These are phyloP conservation scores for Agapornis canus DNA, from an alignment of 2,797 vertebrate species.

Conservation along the genomic window DNA sequence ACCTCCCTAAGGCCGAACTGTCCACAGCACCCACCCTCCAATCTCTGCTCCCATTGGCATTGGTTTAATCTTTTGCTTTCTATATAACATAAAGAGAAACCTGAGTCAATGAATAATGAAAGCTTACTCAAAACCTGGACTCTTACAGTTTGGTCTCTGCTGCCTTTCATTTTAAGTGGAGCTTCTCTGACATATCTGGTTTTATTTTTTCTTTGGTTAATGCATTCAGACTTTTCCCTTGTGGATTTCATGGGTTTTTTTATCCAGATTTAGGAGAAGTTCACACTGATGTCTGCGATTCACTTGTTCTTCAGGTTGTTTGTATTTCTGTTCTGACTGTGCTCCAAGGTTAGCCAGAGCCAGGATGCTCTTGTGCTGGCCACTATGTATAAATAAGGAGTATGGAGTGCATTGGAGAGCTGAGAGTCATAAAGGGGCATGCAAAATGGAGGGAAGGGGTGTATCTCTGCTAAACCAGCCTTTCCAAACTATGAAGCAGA, in stretches of 20 bases:
- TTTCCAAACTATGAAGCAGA: not conserved
- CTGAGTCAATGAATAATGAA: slow-evolving; percentile 67
- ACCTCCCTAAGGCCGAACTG: slow-evolving; percentile 8
- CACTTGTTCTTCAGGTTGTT: not conserved
- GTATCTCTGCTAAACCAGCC: not conserved
- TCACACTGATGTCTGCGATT: not conserved
- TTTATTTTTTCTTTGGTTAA: not conserved
- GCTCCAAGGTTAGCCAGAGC: not conserved
- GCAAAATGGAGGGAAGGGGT: not conserved
- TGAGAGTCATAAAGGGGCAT: not conserved
- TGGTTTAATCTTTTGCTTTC: slow-evolving; percentile 59
- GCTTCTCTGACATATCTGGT: slow-evolving; percentile 35
- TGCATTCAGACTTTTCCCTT: slow-evolving; percentile 30
- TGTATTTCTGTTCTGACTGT: not conserved
- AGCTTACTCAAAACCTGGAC: slow-evolving; percentile 52
- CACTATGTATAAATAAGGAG: not conserved
- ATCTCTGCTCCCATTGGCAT: not conserved
- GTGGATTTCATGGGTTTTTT: slow-evolving; percentile 30
- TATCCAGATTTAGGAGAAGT: slow-evolving; percentile 15
- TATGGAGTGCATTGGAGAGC: not conserved
- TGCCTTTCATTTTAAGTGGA: slow-evolving; percentile 62
- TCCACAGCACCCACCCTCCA: slow-evolving; percentile 29
- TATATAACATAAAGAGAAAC: slow-evolving; percentile 43
- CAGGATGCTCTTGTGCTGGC: not conserved
- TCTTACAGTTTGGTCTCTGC: not conserved